phyloP scores from a whole-genome alignment of 2,888 invertebrate species.

The Brachylomia viminalis region DNA sequence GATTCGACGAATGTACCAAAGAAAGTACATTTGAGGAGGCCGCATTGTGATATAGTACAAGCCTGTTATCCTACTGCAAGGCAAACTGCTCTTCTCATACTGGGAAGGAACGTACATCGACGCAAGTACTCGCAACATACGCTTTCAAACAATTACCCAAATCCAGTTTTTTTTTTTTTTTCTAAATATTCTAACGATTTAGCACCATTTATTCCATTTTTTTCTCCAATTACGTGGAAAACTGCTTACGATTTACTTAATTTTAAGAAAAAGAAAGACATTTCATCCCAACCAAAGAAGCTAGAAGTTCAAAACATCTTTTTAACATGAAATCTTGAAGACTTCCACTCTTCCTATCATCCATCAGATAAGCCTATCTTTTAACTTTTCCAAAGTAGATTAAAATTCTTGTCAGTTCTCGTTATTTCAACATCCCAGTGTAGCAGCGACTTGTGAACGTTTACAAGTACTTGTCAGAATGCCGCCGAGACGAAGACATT shows the following conservation, averaged over 20 bases:
- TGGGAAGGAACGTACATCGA: too few relatives aligned
- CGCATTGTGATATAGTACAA: too few relatives aligned
- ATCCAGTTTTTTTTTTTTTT: not conserved
- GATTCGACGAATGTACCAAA: too few relatives aligned
- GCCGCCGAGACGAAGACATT: slow-evolving; percentile 28
- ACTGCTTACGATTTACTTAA: not conserved
- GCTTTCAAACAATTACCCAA: not conserved
- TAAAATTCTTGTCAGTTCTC: slow-evolving; percentile 28
- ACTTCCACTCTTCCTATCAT: slow-evolving; percentile 11
- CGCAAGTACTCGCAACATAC: not conserved
- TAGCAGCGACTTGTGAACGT: slow-evolving; percentile 38
- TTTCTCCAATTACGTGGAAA: not conserved
- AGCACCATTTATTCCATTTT: not conserved
- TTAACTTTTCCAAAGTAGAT: slow-evolving; percentile 37
- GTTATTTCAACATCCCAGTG: slow-evolving; percentile 27
- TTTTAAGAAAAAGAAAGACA: not conserved
- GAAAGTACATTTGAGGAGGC: too few relatives aligned
- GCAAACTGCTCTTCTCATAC: too few relatives aligned
- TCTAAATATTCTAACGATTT: not conserved
- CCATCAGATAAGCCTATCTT: slow-evolving; percentile 24
- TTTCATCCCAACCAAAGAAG: not conserved
- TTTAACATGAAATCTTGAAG: not conserved
- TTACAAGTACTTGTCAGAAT: slow-evolving; percentile 41
- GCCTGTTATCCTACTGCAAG: too few relatives aligned
- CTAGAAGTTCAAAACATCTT: not conserved